Conservation (phyloP, 2,797 vertebrate genomes). For the Coccyzus lansbergi region DNA sequence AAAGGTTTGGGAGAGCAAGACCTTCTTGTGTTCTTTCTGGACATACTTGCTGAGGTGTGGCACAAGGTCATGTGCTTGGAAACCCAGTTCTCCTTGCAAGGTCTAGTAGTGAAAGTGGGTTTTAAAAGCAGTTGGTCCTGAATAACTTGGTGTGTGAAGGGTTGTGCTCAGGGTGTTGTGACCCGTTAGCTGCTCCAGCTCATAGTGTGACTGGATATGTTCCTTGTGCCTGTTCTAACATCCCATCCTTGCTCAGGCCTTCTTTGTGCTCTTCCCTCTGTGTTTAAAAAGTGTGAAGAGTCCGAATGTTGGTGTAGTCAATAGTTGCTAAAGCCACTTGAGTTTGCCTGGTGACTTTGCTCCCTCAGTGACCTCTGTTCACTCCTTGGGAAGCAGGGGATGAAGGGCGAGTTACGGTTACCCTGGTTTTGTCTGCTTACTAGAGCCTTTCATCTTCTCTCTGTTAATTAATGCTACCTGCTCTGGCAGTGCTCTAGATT, state of each 20-base stretch:
- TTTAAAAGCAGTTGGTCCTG: background rate
- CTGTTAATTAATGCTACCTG: slow-evolving; percentile 53
- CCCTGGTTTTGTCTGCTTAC: slow-evolving; percentile 11
- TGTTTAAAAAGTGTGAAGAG: background rate
- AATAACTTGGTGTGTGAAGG: background rate
- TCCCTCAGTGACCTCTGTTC: background rate
- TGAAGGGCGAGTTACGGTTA: background rate
- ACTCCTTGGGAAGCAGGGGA: background rate
- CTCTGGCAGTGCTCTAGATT: slow-evolving; percentile 32
- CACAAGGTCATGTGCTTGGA: background rate
- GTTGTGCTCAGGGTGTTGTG: background rate
- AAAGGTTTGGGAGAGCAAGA: background rate
- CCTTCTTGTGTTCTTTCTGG: background rate
- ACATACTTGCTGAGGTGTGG: background rate
- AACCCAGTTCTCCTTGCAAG: background rate
- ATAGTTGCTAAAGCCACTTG: background rate
- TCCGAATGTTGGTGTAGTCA: background rate
- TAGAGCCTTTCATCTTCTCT: slow-evolving; percentile 18
- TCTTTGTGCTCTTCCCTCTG: background rate
- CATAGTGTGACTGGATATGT: background rate
- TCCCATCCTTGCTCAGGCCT: fast-evolving
- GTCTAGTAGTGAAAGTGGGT: background rate
- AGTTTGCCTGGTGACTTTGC: background rate
- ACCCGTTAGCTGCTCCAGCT: background rate
- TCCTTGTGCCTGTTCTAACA: background rate